Evolutionary conservation across 2,888 invertebrate species (phyloP), one percentile per base, ranked within the genome.

Genomic region (Chelonus formosanus): DNA sequence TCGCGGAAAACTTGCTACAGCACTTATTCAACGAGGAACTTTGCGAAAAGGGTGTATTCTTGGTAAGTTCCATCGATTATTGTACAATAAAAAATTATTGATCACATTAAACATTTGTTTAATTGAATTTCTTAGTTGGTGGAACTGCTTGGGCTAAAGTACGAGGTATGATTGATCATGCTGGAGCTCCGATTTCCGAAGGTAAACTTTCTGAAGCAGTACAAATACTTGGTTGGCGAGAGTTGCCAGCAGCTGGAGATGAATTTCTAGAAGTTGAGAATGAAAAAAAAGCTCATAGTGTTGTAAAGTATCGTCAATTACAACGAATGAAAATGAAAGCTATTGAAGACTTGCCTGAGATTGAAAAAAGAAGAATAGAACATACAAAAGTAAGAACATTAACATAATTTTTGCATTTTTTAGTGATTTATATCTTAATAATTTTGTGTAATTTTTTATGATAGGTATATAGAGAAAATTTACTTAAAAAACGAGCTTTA

Each of bases 201-300:
- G 96, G 93, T 0, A 84, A 88, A n/a, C 95, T 97, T 0, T 89
- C 94, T 0, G 89, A 90, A 2, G 94, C 97, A 0, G 94, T 91
- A 0, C 92, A 94, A 80, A 90, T 97, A 58, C 88, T 93, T 57
- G 98, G 98, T 3, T 99, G 98, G 98, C 89, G 90, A 71, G 92
- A 92, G 71, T 79, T 98, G 71, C 98, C 98, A 0, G 82, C 90
- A 0, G 94, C 97, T 7, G 99, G 99, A 0, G 96, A 97, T 73
- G 86, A 89, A 60, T 90, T 98, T 44, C 84, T 96, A 4, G 92
- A 98, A 86, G 95, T 96, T 3, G 88, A 88, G 69, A 88, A 88
- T 2, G 95, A 93, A 88, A 91, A 88, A 85, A 87, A 89, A 67
- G 92, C 92, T 0, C 85, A 87, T 72, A 88, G 89, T 69, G 91